Base-by-base conservation (phyloP, 2,797 vertebrate species). In the Acanthurus tractus region DNA sequence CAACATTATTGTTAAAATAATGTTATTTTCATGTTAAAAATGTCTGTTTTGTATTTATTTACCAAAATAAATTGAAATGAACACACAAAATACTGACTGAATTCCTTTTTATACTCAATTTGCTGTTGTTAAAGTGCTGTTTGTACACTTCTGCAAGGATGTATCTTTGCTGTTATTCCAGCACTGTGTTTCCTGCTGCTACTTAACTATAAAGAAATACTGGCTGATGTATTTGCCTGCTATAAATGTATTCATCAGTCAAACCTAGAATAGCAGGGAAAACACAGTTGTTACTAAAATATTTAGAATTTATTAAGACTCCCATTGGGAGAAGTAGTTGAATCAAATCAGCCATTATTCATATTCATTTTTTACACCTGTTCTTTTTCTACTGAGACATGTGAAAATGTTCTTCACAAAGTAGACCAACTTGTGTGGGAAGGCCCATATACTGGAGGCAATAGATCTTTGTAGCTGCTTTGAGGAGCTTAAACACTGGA, bases 41-140 rank as follows among this genome's bases (percentile, higher is more conserved):
- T 91, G 70, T 89, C 86, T 86, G 91, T 92, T 94, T 93, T 93
- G 91, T 94, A 93, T 90, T 93, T 88, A 92, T 91, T 89, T 94
- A 87, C 54, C 80, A 88, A 90, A 94, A 93, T 92, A 95, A 94
- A 94, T 58, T 57, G 55, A 58, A 83, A 76, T 90, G 87, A 86
- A 38, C 80, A 82, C 82, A 91, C 29, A 8, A 6, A 17, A 9
- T 12, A 9, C 12, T 34, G 61, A 10, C 50, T 53, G 20, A 38
- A 52, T 65, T 48, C 8, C 34, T 22, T 38, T 52, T 72, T 52
- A 77, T 3, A 1, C 0, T 63, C 55, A 13, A 65, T 63, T 14
- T 12, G 1, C 56, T 54, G 20, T 15, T 38, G 36, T 48, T 65
- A 34, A 34, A 34, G 29, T 34, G 29, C 29, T 34, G 29, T 34